phyloP scores from a whole-genome alignment of 2,888 invertebrate genomes.

The Napeogenes inachia region DNA sequence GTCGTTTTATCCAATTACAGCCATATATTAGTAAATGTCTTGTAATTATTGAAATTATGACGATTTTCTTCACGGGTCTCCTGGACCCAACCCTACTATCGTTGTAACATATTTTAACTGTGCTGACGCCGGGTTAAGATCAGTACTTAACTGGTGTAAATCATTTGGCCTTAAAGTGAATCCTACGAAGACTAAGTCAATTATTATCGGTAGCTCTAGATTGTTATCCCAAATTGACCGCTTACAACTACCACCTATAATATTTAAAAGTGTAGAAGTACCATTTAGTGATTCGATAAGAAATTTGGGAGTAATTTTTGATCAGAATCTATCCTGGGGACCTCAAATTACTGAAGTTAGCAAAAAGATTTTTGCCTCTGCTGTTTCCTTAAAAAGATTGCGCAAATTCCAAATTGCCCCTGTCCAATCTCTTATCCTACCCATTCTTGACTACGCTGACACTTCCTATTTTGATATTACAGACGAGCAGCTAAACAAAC shows the following conservation, averaged over 20 bases:
- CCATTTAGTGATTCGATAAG: not conserved
- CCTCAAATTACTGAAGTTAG: conserved; percentile 5
- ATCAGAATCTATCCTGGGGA: not conserved
- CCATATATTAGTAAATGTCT: no score
- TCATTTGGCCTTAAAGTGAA: not conserved
- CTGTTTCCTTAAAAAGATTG: not conserved
- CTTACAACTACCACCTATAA: not conserved
- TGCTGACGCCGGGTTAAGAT: no score
- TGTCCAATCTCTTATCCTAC: no score
- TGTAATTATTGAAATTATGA: no score
- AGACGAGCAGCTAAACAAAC: no score
- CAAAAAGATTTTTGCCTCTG: not conserved
- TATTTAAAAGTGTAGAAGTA: not conserved
- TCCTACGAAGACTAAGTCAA: conserved; percentile 2
- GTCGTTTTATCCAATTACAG: no score
- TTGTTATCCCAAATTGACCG: not conserved
- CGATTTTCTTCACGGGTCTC: no score
- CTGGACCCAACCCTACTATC: no score
- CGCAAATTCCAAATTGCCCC: no score
- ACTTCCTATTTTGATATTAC: no score
- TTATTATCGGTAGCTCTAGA: conserved; percentile 4
- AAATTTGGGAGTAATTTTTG: conserved; percentile 4
- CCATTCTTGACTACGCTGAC: no score
- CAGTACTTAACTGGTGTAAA: not conserved
- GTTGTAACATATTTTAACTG: no score